Base-by-base conservation (phyloP, 2,797 vertebrate genomes). In the Meda fulgida region DNA sequence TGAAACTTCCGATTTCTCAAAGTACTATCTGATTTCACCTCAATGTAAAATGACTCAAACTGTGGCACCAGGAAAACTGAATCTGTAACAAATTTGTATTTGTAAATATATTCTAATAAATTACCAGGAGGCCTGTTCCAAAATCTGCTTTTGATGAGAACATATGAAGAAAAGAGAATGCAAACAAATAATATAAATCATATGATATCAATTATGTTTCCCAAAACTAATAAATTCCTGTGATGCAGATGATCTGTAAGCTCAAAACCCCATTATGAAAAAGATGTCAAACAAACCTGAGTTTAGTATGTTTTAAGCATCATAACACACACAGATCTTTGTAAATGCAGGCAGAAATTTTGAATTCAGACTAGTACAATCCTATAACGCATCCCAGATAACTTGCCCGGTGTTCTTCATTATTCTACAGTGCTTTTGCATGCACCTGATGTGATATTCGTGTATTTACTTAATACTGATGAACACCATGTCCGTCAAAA, bases 51-150 rank as follows among this genome's bases (percentile, higher is more conserved):
- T 31, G 14, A 31, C 60, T 65, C 26, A 38, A 70, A 87, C 85
- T 80, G 23, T 89, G 78, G 36, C 76, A 89, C 86, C 76, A 87
- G 89, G 84, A 77, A 89, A 89, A 86, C 72, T 53, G 73, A 89
- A 88, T 85, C 77, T 71, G 67, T 46, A 14, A 46, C 8, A 40
- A 86, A 91, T 89, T 90, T 85, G 90, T 88, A 81, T 71, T 9
- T 48, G 65, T 67, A 60, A 13, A 78, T 36, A 86, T 40, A 55
- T 71, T 16, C 34, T 40, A 78, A 90, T 86, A 85, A 89, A 82
- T 87, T 88, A 66, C 78, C 70, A 71, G 71, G 72, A 69, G 51
- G 88, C 78, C 6, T 40, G 43, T 72, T 90, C 60, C 67, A 73
- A 83, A 75, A 83, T 86, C 69, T 80, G 65, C 71, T 88, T 78